These are phyloP conservation scores for Acanthoscelides obtectus DNA, from an alignment of 2,888 invertebrate genomes.

Conservation along the genomic window DNA sequence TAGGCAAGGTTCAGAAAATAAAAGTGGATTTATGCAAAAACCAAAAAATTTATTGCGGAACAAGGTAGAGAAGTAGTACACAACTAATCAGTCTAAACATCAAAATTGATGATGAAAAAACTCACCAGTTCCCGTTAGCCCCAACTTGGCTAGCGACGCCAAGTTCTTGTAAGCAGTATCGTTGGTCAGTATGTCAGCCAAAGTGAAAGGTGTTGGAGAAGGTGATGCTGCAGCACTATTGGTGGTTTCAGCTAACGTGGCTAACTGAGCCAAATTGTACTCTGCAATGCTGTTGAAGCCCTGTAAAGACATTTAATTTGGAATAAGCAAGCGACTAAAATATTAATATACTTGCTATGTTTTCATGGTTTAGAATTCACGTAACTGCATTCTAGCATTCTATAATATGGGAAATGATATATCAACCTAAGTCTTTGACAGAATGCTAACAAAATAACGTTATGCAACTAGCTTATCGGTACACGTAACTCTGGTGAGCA, in stretches of 20 bases:
- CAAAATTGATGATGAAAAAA: slow-evolving; percentile 5
- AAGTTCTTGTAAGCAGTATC: slow-evolving; percentile 83
- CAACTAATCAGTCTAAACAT: not conserved
- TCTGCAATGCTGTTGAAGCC: slow-evolving; percentile 73
- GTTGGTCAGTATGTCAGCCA: slow-evolving; percentile 73
- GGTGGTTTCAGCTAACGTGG: slow-evolving; percentile 71
- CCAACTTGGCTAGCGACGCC: slow-evolving; percentile 84
- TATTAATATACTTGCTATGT: too few species aligned
- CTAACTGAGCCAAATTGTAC: slow-evolving; percentile 80
- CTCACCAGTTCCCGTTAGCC: slow-evolving; percentile 59
- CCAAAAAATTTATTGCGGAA: not conserved
- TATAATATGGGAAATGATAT: too few species aligned
- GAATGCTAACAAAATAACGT: too few species aligned
- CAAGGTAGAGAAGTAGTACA: not conserved
- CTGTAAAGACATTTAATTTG: slow-evolving; percentile 41
- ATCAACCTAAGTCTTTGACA: too few species aligned
- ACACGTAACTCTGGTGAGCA: too few species aligned
- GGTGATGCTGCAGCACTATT: slow-evolving; percentile 46
- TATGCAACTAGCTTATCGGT: too few species aligned
- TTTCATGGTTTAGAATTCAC: too few species aligned
- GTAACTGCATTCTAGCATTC: too few species aligned
- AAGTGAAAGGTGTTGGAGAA: slow-evolving; percentile 64
- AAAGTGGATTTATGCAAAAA: not conserved
- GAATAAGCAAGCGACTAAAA: not conserved
- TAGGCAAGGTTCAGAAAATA: not conserved